These are phyloP conservation scores for Embidobia sp. DNA, from an alignment of 2,888 invertebrate species.

Conservation along the genomic window DNA sequence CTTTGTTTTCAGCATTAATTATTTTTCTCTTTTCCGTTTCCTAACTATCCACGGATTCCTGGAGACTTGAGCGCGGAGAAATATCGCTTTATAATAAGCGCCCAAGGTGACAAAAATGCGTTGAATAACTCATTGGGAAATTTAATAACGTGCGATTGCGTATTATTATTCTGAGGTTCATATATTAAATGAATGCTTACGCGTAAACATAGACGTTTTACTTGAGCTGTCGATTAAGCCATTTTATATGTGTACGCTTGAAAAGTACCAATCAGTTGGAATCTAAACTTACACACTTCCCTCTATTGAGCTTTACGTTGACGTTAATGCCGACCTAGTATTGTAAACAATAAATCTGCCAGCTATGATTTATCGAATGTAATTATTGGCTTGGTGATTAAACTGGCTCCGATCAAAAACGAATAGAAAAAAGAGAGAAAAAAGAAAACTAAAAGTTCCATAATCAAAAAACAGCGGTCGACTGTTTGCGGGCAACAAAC, in stretches of 20 bases:
- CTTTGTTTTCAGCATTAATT: no score
- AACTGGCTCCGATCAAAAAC: slow-evolving; percentile 29
- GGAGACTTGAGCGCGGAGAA: no score
- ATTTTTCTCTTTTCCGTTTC: no score
- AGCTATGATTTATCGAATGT: slow-evolving; percentile 67
- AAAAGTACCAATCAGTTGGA: slow-evolving; percentile 49
- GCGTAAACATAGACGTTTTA: slow-evolving; percentile 32
- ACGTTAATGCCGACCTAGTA: slow-evolving; percentile 54
- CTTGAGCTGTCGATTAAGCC: slow-evolving; percentile 54
- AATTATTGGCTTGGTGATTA: slow-evolving; percentile 68
- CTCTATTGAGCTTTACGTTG: slow-evolving; percentile 50
- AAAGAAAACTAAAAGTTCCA: no score
- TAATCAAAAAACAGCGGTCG: no score
- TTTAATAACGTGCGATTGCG: neutral
- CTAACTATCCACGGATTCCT: no score
- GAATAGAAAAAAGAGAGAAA: slow-evolving; percentile 13
- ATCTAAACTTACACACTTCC: slow-evolving; percentile 40
- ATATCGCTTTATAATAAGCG: no score
- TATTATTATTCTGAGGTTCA: slow-evolving; percentile 16
- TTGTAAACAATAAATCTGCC: slow-evolving; percentile 65
- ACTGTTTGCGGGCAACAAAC: no score
- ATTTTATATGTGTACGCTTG: slow-evolving; percentile 43
- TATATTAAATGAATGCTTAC: slow-evolving; percentile 36
- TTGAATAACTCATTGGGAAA: no score
- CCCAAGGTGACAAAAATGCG: no score